These are phyloP conservation scores for Gambelia wislizenii DNA, from an alignment of 2,797 vertebrate genomes.

Conservation along the genomic window DNA sequence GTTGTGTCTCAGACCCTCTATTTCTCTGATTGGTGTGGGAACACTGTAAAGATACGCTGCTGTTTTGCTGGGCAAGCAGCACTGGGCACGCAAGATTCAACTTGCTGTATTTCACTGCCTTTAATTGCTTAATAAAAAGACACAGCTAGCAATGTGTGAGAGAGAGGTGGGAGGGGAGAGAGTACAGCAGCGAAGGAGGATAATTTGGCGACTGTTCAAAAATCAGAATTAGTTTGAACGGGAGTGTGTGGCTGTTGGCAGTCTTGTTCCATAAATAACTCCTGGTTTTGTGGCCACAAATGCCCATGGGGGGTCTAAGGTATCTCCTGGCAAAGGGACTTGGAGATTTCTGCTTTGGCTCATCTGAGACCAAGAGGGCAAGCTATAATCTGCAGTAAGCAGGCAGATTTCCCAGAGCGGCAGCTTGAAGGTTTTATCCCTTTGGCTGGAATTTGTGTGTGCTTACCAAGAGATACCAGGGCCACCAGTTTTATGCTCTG, in stretches of 20 bases:
- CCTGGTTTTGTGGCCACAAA: constrained; percentile 5
- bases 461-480: constrained; percentile 23
- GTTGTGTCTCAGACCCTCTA: constrained; percentile 29
- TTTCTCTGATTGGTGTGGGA: constrained; percentile 17
- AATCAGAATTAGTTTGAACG: constrained; percentile 26
- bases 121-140: constrained; percentile 47
- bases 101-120: not conserved
- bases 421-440: constrained; percentile 17
- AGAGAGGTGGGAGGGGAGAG: not conserved
- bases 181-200: constrained; percentile 8
- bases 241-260: constrained; percentile 33
- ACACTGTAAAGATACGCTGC: not conserved
- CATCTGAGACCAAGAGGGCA: not conserved
- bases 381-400: constrained; percentile 1
- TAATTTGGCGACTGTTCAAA: constrained; percentile 46
- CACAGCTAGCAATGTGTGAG: not conserved
- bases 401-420: constrained; percentile 16
- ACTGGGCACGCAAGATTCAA: not conserved
- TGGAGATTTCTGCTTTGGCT: not conserved
- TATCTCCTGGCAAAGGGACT: not conserved
- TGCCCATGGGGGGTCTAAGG: accelerated
- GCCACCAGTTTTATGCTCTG: not conserved
- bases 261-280: constrained; percentile 32
- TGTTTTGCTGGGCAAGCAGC: not conserved
- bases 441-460: not conserved